These are phyloP conservation scores for Cololabis saira DNA, from an alignment of 2,113 vertebrate species.

Conservation along the genomic window DNA sequence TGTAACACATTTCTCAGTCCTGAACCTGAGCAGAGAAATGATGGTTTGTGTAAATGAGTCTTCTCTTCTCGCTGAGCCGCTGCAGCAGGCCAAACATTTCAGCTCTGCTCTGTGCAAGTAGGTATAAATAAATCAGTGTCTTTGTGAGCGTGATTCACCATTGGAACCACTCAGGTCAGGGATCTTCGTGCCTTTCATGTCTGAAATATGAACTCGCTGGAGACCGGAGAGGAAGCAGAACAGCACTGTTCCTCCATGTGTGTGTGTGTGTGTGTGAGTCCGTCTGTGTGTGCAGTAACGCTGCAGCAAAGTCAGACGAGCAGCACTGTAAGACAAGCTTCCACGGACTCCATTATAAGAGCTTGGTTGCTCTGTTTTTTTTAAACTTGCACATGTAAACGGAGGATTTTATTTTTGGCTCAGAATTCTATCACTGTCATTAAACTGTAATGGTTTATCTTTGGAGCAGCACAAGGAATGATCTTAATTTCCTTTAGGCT, in stretches of 20 bases:
- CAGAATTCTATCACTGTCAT: conserved; percentile 6
- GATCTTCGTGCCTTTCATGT: conserved; percentile 21
- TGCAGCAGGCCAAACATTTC: too few species aligned
- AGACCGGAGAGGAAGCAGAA: conserved; percentile 13
- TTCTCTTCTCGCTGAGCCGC: too few species aligned
- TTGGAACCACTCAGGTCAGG: background rate
- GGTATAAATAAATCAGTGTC: background rate
- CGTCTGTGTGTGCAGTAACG: background rate
- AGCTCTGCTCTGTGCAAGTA: too few species aligned
- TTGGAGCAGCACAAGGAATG: background rate
- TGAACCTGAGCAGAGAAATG: too few species aligned
- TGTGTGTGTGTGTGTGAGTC: background rate
- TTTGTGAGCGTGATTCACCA: conserved; percentile 7
- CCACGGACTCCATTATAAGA: conserved; percentile 4
- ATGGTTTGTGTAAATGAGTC: too few species aligned
- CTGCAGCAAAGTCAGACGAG: conserved; percentile 21
- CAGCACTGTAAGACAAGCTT: background rate
- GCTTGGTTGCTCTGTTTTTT: background rate
- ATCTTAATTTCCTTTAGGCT: background rate
- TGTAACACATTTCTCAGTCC: too few species aligned
- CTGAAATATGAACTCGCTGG: conserved; percentile 34
- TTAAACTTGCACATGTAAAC: background rate
- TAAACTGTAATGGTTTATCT: conserved; percentile 34
- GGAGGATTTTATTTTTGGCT: conserved; percentile 5
- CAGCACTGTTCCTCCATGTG: background rate